Evolutionary conservation across 2,888 invertebrate species (phyloP), one percentile per base, ranked within the genome.

Genomic region (Ceramica pisi): DNA sequence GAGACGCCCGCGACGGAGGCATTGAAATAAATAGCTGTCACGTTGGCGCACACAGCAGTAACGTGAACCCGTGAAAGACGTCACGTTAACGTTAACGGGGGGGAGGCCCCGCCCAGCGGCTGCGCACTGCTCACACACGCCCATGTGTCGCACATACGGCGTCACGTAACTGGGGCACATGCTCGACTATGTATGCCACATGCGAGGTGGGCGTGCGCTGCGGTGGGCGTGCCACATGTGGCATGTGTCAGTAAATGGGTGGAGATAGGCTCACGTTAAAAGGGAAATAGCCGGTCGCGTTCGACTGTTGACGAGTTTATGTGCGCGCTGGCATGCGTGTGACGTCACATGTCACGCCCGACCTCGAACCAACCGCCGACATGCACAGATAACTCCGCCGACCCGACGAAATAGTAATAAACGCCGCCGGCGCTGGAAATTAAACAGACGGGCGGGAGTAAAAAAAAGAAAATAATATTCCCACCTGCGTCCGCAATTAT

Each of bases 401-500:
- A 51, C 67, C 56, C 72, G 44, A 71, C 64, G 78, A 83, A 85
- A 86, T 85, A 80, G 84, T 83, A 88, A 86, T 85, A 89, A 87
- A 82, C 80, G 81, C 81, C 76, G 72, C 60, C 71, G 70, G 71
- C 81, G 64, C 67, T 83, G 64, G 78, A 86, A 87, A 85, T 88
- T 82, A 88, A 87, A 82, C 85, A 87, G 86, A 87, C 86, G 84
- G 84, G 67, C 65, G 71, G 75, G 81, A 80, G 73, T 84, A 83
- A 86, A 89, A 89, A 90, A 84, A 90, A 86, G 80, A 87, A 88
- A 90, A 90, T 86, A 89, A 90, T 89, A 89, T 90, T 89, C 87
- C 90, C 95, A 95, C 95, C 95, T 95, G 94, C 94, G 93, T 89
- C 93, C 93, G 94, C 94, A 95, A 95, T 95, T 95, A 95, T 96